Conservation (phyloP, 2,888 invertebrate species). For the Drosophila demipolita region DNA sequence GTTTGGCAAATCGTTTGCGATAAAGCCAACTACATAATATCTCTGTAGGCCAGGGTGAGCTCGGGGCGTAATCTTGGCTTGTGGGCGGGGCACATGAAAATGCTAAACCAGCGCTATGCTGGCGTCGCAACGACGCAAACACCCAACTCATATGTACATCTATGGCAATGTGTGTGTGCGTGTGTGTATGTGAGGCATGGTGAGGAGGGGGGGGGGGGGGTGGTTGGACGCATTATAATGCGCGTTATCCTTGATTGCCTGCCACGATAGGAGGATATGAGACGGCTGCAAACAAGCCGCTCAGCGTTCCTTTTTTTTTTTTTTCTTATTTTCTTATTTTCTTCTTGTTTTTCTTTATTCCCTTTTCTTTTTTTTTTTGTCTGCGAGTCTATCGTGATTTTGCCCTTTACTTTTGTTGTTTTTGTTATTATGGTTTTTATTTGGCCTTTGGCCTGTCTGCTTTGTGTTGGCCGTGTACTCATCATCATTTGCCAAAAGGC, state of each 20-base stretch:
- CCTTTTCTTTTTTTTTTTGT: slow-evolving; percentile 15
- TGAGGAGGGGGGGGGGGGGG: neutral
- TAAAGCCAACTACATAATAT: slow-evolving; percentile 80
- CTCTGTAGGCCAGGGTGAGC: slow-evolving; percentile 59
- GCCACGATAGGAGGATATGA: slow-evolving; percentile 69
- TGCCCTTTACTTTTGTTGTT: slow-evolving; percentile 30
- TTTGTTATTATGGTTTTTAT: slow-evolving; percentile 34
- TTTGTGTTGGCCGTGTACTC: slow-evolving; percentile 45
- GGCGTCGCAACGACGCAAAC: slow-evolving; percentile 64
- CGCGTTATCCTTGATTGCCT: slow-evolving; percentile 78
- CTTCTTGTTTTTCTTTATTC: neutral
- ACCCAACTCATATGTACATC: slow-evolving; percentile 34
- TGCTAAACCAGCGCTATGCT: slow-evolving; percentile 74
- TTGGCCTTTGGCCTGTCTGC: slow-evolving; percentile 50
- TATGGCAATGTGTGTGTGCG: slow-evolving; percentile 2
- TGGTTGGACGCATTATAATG: slow-evolving; percentile 56
- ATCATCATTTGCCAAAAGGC: slow-evolving; percentile 58
- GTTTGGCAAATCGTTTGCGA: slow-evolving; percentile 80
- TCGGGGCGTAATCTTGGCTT: slow-evolving; percentile 19
- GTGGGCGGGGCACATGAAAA: slow-evolving; percentile 63
- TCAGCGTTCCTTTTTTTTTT: slow-evolving; percentile 35
- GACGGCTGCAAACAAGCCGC: slow-evolving; percentile 63
- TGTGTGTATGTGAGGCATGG: neutral
- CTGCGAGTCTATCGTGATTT: slow-evolving; percentile 55
- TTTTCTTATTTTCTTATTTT: slow-evolving; percentile 16